Base-by-base conservation (phyloP, 2,888 invertebrate species). In the Lampropteryx suffumata region DNA sequence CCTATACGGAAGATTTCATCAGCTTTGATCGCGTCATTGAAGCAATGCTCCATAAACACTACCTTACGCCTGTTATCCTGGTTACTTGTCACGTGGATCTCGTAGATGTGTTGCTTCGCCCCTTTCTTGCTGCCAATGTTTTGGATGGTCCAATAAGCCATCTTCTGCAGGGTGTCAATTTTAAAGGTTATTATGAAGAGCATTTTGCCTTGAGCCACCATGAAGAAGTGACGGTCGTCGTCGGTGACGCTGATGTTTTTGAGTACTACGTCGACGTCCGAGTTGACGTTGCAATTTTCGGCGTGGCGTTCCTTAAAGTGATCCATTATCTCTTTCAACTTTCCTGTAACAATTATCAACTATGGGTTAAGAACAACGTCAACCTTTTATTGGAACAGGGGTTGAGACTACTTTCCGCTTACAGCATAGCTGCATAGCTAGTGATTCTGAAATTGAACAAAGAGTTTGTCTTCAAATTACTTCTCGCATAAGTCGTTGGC, bases 281-380 rank as follows among this genome's bases (percentile, higher is more conserved):
- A 67, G 49, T 55, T 69, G 1, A 80, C 62, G 51, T 72, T 73
- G 64, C 79, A 80, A 46, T 83, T 50, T 0, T 61, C 56, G 0
- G 78, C 63, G 49, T 89, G 89, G 28, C 78, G 79, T 0, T 84
- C 84, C 56, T 83, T 80, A 61, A 84, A 87, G 56, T 89, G 89
- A 1, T 78, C 73, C 73, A 85, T 69, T 62, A 89, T 74, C 17
- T 78, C 75, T 49, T 73, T 79, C 13, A 84, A 52, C 50, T 78
- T 72, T 9, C 87, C 87, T 87, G 71, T 26, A 61, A 67, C 36
- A 33, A 61, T 30, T 46, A 14, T 36, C 10, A 35, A 21, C 2
- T 21, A 3, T 21, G 5, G 21, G 5, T 21, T 21, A 21, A 3
- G 5, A 5, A 21, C 2, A 21, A 21, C 21, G 21, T 21, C 21